Evolutionary conservation across 2,113 vertebrate species (phyloP).

Genomic region (Podiceps cristatus): DNA sequence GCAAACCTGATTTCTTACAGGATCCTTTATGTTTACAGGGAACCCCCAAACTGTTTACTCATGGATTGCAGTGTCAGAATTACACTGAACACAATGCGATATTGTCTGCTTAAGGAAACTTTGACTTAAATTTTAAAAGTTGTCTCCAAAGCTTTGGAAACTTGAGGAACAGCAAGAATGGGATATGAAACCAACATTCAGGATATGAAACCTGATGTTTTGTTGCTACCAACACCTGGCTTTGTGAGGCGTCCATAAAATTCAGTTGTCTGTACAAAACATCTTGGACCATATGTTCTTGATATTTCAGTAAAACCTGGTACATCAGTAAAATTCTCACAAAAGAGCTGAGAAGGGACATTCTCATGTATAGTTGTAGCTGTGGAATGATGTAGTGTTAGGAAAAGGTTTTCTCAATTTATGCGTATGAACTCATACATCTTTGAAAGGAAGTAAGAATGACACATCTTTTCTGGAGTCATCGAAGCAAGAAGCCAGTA

Average conservation of each 20-base stretch:
- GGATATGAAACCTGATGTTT: background rate
- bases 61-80: background rate
- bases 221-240: background rate
- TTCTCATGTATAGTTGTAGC: background rate
- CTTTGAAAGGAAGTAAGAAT: background rate
- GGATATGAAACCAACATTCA: background rate
- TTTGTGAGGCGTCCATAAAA: background rate
- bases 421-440: rapidly evolving
- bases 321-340: background rate
- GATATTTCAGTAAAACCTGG: background rate
- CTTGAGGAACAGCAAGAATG: background rate
- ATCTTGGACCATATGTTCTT: background rate
- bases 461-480: background rate
- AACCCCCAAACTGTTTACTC: background rate
- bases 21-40: background rate
- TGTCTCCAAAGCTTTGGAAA: background rate
- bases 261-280: background rate
- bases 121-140: background rate
- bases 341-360: background rate
- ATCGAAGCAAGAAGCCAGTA: background rate
- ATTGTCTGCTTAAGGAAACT: background rate
- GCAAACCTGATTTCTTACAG: background rate
- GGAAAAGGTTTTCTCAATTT: background rate
- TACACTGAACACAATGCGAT: background rate
- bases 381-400: background rate